These are phyloP conservation scores for Pollenia angustigena DNA, from an alignment of 2,888 invertebrate species.

Conservation along the genomic window DNA sequence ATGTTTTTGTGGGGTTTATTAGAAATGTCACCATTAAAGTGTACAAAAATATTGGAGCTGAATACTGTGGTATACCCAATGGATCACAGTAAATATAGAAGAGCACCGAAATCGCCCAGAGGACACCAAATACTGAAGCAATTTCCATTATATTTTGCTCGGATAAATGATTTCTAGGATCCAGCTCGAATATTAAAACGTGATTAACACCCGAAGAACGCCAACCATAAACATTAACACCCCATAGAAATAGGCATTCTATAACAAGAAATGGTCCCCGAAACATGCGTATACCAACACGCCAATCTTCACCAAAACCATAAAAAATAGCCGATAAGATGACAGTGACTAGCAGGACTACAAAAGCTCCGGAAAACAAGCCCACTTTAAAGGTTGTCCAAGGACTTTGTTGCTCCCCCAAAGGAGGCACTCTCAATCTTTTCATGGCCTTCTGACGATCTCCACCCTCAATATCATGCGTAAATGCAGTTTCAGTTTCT, in stretches of 20 bases:
- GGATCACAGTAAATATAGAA: slow-evolving; percentile 88
- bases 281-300: slow-evolving; percentile 90
- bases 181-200: slow-evolving; percentile 92
- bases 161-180: slow-evolving; percentile 90
- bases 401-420: slow-evolving; percentile 92
- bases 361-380: slow-evolving; percentile 92
- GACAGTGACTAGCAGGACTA: slow-evolving; percentile 90
- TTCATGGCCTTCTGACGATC: slow-evolving; percentile 95
- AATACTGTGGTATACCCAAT: slow-evolving; percentile 90
- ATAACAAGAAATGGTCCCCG: slow-evolving; percentile 91
- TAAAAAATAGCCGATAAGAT: slow-evolving; percentile 87
- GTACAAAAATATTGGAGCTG: slow-evolving; percentile 89
- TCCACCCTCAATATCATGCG: slow-evolving; percentile 90
- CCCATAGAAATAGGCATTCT: slow-evolving; percentile 90
- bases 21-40: slow-evolving; percentile 88
- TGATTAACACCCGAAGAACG: slow-evolving; percentile 92
- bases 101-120: slow-evolving; percentile 89
- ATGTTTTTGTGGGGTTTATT: slow-evolving; percentile 90
- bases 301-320: slow-evolving; percentile 86
- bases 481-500: slow-evolving; percentile 90
- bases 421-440: slow-evolving; percentile 91
- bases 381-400: slow-evolving; percentile 94
- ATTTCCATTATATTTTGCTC: slow-evolving; percentile 92
- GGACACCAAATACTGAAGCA: slow-evolving; percentile 90
- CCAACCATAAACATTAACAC: slow-evolving; percentile 93